A percentile compares a stretch with the other conserved stretches of the same genome.
These are phyloP conservation scores for Helicolenus hilgendorfi DNA, from an alignment of 2,797 vertebrate species.

Conservation along the genomic window DNA sequence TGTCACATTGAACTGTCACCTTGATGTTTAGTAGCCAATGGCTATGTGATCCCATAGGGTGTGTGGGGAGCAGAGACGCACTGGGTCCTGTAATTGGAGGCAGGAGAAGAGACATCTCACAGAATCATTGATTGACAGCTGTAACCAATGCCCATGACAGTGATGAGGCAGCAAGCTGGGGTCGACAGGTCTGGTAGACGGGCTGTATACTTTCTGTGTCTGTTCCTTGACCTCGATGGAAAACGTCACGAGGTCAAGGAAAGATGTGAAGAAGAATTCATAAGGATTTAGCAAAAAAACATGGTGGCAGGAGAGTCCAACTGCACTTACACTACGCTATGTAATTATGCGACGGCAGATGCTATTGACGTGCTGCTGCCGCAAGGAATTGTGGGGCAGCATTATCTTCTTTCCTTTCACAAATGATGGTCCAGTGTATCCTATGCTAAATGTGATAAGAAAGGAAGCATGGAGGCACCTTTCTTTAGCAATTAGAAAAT, in stretches of 20 bases:
- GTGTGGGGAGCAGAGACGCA: slow-evolving; percentile 10
- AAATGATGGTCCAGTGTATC: not conserved
- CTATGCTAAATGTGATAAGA: not conserved
- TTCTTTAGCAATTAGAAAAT: not conserved
- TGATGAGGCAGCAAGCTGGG: slow-evolving; percentile 34
- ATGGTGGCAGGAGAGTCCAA: no score
- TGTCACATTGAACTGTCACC: slow-evolving; percentile 32
- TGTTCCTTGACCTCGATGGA: not conserved
- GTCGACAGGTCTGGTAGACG: slow-evolving; percentile 32
- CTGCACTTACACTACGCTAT: accelerated
- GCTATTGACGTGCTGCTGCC: not conserved
- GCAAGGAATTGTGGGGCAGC: not conserved
- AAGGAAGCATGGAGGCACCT: not conserved
- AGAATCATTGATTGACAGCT: slow-evolving; percentile 69
- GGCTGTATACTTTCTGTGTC: not conserved
- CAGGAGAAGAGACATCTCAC: slow-evolving; percentile 40
- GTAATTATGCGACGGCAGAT: no score
- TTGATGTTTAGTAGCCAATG: slow-evolving; percentile 25
- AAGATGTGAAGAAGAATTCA: not conserved
- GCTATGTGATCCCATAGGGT: slow-evolving; percentile 9
- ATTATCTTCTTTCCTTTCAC: not conserved
- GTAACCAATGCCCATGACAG: slow-evolving; percentile 47
- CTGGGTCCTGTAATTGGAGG: slow-evolving; percentile 19
- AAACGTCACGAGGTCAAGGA: not conserved
- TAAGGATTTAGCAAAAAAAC: no score